Evolutionary conservation across 2,113 vertebrate species (phyloP).

Genomic region (Toxotes chatareus): DNA sequence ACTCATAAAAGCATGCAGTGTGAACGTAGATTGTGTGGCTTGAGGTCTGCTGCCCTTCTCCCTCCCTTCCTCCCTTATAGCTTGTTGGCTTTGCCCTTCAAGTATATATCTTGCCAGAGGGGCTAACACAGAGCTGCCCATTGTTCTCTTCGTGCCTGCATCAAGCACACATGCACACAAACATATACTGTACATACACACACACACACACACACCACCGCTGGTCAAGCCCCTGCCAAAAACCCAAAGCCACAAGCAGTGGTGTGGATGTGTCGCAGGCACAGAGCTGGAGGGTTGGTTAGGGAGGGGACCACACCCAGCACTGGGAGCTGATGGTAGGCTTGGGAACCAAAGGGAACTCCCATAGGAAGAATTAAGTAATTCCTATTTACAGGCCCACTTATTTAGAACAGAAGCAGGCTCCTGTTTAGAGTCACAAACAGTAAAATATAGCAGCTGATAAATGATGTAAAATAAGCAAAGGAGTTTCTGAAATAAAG

Average conservation of each 20-base stretch:
- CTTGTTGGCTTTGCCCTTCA: conserved; percentile 46
- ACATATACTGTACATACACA: background rate
- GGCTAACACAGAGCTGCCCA: conserved; percentile 50
- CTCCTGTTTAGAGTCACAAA: conserved; percentile 11
- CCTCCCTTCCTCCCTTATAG: conserved; percentile 5
- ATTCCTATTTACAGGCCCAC: conserved; percentile 55
- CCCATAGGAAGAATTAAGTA: conserved; percentile 72
- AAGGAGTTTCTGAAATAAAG: background rate
- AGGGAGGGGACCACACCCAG: conserved; percentile 67
- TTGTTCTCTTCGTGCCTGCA: conserved; percentile 49
- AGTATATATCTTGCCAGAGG: conserved; percentile 49
- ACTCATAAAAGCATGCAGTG: background rate
- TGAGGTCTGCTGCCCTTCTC: conserved; percentile 27
- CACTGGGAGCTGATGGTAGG: conserved; percentile 31
- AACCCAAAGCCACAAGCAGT: conserved; percentile 47
- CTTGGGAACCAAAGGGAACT: conserved; percentile 59
- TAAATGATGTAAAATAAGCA: conserved; percentile 12
- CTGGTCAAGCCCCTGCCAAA: conserved; percentile 31
- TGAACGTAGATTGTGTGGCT: background rate
- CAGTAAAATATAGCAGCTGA: conserved; percentile 3
- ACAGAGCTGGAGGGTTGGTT: conserved; percentile 31
- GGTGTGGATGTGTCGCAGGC: conserved; percentile 31
- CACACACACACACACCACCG: background rate
- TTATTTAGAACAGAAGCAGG: conserved; percentile 30
- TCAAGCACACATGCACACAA: background rate